A percentile compares a stretch with the other conserved stretches of the same genome.
Evolutionary conservation across 2,888 invertebrate species (phyloP).

Genomic region (Sepioteuthis lessoniana): DNA sequence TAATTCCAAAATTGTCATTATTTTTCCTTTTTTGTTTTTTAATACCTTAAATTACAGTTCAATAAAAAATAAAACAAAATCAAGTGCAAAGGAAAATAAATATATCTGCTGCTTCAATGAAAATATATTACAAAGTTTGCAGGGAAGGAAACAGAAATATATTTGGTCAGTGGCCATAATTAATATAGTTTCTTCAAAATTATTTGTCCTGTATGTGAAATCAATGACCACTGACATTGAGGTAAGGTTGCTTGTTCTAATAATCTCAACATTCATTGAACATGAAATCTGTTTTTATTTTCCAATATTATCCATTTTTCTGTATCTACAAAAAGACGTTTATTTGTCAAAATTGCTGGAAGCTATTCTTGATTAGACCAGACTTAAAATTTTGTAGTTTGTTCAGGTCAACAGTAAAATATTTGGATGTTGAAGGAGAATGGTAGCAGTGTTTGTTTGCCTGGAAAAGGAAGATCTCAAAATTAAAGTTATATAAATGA

Average conservation of each 20-base stretch:
- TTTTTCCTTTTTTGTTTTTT: not conserved
- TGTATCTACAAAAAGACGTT: not conserved
- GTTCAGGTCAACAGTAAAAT: no score
- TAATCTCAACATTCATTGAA: not conserved
- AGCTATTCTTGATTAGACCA: no score
- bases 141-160: not conserved
- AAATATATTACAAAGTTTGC: not conserved
- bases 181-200: not conserved
- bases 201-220: not conserved
- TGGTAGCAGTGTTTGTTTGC: no score
- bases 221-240: not conserved
- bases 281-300: not conserved
- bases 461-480: no score
- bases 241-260: not conserved
- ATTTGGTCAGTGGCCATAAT: conserved; percentile 17
- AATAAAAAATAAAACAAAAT: not conserved
- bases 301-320: not conserved
- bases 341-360: no score
- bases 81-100: not conserved
- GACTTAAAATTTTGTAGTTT: no score
- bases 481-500: no score
- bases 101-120: not conserved
- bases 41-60: no score
- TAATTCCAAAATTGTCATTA: not conserved
- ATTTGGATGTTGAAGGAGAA: no score